Evolutionary conservation across 2,797 vertebrate species (phyloP).

Genomic region (Clarias laeviceps): DNA sequence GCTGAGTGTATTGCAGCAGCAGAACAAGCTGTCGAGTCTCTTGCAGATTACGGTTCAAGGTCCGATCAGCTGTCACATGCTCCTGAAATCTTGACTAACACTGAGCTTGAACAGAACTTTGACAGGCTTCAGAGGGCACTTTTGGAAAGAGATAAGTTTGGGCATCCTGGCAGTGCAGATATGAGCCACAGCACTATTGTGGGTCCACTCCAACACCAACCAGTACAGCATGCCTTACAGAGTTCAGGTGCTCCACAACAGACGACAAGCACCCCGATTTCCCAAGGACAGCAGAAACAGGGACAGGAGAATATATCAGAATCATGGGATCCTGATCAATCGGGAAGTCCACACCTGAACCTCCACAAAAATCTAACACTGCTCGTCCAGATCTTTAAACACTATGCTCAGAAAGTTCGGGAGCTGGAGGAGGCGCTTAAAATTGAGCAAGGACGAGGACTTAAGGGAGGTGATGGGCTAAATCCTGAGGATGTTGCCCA

Average conservation of each 20-base stretch:
- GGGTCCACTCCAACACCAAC: constrained; percentile 18
- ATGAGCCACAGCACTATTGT: constrained; percentile 40
- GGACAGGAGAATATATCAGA: constrained; percentile 14
- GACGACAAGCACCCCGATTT: constrained; percentile 48
- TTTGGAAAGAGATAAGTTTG: constrained; percentile 61
- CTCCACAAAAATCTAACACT: constrained; percentile 65
- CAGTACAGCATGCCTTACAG: not conserved
- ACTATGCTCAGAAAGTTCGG: constrained; percentile 59
- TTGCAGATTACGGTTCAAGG: constrained; percentile 64
- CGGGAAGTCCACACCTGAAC: constrained; percentile 40
- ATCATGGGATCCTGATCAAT: not conserved
- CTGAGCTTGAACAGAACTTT: constrained; percentile 67
- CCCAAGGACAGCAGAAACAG: constrained; percentile 32
- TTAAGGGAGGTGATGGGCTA: not conserved
- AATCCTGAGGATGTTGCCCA: constrained; percentile 18
- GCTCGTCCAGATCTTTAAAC: constrained; percentile 69
- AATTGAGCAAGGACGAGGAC: not conserved
- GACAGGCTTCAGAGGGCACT: constrained; percentile 70
- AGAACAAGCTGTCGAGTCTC: constrained; percentile 67
- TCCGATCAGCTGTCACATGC: constrained; percentile 36
- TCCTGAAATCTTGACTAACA: constrained; percentile 21
- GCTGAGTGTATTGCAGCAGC: constrained; percentile 69
- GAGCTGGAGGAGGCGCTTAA: constrained; percentile 59
- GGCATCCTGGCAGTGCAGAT: not conserved
- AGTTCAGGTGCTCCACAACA: constrained; percentile 15